Conservation (phyloP, 2,888 invertebrate species). For the Diarsia rubi region DNA sequence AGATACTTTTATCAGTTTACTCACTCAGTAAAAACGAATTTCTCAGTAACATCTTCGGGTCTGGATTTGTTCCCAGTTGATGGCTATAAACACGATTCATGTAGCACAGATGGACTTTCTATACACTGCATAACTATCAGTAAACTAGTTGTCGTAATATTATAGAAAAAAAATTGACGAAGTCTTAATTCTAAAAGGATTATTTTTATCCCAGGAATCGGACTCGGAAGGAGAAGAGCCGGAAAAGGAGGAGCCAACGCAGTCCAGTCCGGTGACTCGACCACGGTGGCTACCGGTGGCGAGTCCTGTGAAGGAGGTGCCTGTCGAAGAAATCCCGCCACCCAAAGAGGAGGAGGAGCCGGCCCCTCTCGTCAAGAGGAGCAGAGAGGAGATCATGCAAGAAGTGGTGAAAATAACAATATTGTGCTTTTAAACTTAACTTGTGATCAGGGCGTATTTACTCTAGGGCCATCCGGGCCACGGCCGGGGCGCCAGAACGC, state of each 20-base stretch:
- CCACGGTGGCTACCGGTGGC: neutral
- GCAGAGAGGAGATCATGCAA: slow-evolving; percentile 92
- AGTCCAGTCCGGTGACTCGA: slow-evolving; percentile 53
- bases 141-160: neutral
- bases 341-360: slow-evolving; percentile 67
- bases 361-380: slow-evolving; percentile 82
- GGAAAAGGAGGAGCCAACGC: slow-evolving; percentile 72
- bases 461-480: too few relatives aligned
- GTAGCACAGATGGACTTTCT: neutral
- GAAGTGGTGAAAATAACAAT: slow-evolving; percentile 89
- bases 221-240: slow-evolving; percentile 87
- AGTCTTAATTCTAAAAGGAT: too few relatives aligned
- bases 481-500: too few relatives aligned
- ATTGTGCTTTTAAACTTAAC: neutral
- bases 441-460: too few relatives aligned
- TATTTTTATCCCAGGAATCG: slow-evolving; percentile 82
- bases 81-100: neutral
- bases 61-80: neutral
- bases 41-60: neutral
- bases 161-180: too few relatives aligned
- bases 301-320: slow-evolving; percentile 59
- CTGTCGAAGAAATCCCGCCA: slow-evolving; percentile 36
- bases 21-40: neutral
- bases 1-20: too few relatives aligned
- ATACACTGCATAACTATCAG: neutral